Evolutionary conservation across 2,797 vertebrate genomes (phyloP).

Genomic region (Scyliorhinus canicula): DNA sequence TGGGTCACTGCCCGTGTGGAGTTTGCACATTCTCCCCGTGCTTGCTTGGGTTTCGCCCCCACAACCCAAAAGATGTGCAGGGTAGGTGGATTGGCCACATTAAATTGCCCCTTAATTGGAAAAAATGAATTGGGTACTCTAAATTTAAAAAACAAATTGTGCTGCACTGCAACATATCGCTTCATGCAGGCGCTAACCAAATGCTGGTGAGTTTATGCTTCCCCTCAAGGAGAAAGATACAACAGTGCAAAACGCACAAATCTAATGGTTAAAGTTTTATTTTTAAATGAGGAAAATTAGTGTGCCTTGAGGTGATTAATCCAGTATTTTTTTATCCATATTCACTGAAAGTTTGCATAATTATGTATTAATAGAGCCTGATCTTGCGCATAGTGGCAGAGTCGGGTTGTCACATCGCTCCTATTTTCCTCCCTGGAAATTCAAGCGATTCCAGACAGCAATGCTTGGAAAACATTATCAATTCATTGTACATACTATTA

Average conservation of each 20-base stretch:
- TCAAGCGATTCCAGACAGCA: not conserved
- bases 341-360: not conserved
- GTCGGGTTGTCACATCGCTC: too few relatives aligned
- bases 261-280: not conserved
- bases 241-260: not conserved
- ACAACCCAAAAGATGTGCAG: too few relatives aligned
- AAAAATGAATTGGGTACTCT: too few relatives aligned
- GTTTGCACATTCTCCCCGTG: too few relatives aligned
- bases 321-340: not conserved
- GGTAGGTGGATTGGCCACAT: too few relatives aligned
- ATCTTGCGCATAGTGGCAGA: too few relatives aligned
- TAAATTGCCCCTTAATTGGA: too few relatives aligned
- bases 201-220: not conserved
- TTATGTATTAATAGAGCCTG: not conserved
- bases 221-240: not conserved
- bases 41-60: too few relatives aligned
- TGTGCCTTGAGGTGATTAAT: not conserved
- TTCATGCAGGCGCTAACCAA: not conserved
- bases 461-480: not conserved
- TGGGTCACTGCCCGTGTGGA: too few relatives aligned
- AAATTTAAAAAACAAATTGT: too few relatives aligned
- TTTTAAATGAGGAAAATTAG: not conserved
- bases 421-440: too few relatives aligned
- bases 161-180: not conserved
- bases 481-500: slow-evolving; percentile 23